A percentile compares a stretch with the other conserved stretches of the same genome.
These are phyloP conservation scores for Platycercus adscitus DNA, from an alignment of 2,113 vertebrate genomes.

Conservation along the genomic window DNA sequence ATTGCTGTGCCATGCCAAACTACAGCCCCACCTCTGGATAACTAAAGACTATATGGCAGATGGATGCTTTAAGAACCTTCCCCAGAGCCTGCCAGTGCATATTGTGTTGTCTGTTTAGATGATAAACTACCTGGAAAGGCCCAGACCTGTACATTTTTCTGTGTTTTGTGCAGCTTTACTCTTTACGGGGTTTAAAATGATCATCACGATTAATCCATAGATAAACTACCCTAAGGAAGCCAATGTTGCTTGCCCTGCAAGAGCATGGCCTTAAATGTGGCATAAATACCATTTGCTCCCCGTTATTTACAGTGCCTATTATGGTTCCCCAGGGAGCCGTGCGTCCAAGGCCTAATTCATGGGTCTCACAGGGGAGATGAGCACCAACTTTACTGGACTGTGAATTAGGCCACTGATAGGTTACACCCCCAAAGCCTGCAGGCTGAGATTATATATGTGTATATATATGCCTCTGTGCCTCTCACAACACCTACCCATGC, in stretches of 20 bases:
- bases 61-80: conserved; percentile 13
- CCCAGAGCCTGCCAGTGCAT: not conserved
- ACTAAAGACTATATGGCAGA: conserved; percentile 5
- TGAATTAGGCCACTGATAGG: conserved; percentile 5
- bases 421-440: not conserved
- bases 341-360: not conserved
- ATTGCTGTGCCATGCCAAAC: not conserved
- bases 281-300: conserved; percentile 36
- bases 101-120: not conserved
- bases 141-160: not conserved
- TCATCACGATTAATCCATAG: not conserved
- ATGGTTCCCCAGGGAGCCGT: not conserved
- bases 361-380: not conserved
- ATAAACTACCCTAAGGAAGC: conserved; percentile 25
- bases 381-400: not conserved
- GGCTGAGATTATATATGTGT: not conserved
- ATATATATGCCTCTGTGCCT: not conserved
- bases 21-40: not conserved
- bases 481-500: not conserved
- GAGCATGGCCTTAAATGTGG: not conserved
- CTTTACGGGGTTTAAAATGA: not conserved
- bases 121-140: conserved; percentile 34
- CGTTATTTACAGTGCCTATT: not conserved
- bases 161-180: not conserved
- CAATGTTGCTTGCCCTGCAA: not conserved